A percentile compares a stretch with the other conserved stretches of the same genome.
Conservation (phyloP, 2,113 vertebrate species). For the Calypte anna region DNA sequence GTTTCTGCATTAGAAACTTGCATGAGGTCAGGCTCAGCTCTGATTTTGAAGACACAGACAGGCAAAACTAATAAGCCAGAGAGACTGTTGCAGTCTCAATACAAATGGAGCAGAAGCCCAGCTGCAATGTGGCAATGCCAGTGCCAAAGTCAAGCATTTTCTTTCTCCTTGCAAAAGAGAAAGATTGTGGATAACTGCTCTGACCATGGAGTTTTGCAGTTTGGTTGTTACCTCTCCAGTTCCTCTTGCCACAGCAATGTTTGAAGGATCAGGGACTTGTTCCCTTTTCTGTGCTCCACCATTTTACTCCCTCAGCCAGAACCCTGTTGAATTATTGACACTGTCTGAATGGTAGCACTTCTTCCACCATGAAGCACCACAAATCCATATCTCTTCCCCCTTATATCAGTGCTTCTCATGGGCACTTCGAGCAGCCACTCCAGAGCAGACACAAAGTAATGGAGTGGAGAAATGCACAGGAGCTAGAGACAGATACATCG, state of each 20-base stretch:
- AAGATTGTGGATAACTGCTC: background rate
- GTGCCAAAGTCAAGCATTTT: background rate
- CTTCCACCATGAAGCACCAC: background rate
- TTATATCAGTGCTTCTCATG: background rate
- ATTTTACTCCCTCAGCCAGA: background rate
- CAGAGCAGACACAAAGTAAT: background rate
- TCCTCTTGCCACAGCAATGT: accelerated
- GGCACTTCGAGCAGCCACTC: background rate
- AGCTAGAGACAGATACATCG: background rate
- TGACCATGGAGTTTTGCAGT: background rate
- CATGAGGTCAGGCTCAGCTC: background rate
- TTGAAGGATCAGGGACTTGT: no score
- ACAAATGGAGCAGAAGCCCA: background rate
- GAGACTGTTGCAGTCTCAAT: background rate
- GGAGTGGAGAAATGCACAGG: background rate
- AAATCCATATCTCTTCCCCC: background rate
- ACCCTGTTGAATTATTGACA: accelerated
- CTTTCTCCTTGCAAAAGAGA: background rate
- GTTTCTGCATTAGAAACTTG: background rate
- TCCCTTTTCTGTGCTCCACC: background rate
- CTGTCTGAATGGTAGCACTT: background rate
- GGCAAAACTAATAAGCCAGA: background rate
- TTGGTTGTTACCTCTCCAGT: no score
- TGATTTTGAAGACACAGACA: background rate
- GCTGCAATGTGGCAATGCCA: accelerated